These are phyloP conservation scores for Oscarella lobularis DNA, from an alignment of 37 sponge, comb jelly and placozoan genomes.

Conservation along the genomic window DNA sequence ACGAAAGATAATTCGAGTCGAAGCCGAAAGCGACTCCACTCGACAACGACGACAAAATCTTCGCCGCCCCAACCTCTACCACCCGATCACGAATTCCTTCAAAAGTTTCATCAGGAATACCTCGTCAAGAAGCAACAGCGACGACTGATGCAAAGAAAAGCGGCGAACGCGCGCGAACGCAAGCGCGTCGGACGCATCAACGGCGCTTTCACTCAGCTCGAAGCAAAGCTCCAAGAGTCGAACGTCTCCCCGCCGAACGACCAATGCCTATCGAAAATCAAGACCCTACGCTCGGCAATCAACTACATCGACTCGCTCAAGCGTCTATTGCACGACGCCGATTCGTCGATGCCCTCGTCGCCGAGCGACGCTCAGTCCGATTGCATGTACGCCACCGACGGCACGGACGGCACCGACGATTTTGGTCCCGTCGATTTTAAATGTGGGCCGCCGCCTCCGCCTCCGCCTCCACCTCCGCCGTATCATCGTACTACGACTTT, in stretches of 20 bases:
- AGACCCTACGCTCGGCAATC: neutral
- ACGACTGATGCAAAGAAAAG: neutral
- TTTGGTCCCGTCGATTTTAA: too few relatives aligned
- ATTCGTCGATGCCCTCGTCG: neutral
- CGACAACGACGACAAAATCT: too few relatives aligned
- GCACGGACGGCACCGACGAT: too few relatives aligned
- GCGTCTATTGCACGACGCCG: neutral
- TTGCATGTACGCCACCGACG: too few relatives aligned
- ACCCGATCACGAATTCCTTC: neutral
- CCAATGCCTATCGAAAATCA: neutral
- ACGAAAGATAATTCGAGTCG: too few relatives aligned
- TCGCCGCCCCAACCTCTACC: too few relatives aligned
- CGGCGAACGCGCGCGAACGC: neutral
- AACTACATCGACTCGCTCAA: neutral
- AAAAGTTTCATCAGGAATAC: neutral
- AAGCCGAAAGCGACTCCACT: too few relatives aligned
- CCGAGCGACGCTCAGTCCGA: too few relatives aligned
- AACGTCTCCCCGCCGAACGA: neutral
- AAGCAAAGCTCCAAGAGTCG: neutral
- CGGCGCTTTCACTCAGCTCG: neutral
- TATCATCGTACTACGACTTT: neutral
- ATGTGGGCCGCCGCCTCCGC: neutral
- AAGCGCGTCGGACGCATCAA: slow-evolving; percentile 2
- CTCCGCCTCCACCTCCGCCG: neutral
- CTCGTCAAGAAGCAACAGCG: neutral